phyloP scores from a whole-genome alignment of 2,797 vertebrate species.

The Tadarida brasiliensis region DNA sequence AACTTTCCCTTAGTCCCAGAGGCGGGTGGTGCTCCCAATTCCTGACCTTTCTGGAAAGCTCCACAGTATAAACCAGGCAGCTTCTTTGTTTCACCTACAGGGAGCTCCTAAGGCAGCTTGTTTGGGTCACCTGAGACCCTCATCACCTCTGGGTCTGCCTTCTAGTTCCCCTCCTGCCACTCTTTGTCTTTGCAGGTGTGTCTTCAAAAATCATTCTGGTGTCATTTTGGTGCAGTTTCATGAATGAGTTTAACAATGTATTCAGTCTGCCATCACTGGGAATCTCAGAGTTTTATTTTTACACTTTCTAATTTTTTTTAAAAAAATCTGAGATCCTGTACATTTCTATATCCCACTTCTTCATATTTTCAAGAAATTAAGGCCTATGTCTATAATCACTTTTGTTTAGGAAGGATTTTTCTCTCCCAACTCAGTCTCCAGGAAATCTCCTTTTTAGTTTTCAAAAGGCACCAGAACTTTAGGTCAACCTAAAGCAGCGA shows the following conservation, averaged over 20 bases:
- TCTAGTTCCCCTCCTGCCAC: background rate
- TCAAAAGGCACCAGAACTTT: background rate
- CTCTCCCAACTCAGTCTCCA: background rate
- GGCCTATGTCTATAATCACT: background rate
- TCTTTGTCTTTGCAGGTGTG: background rate
- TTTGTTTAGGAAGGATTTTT: background rate
- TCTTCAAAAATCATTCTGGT: background rate
- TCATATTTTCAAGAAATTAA: conserved; percentile 35
- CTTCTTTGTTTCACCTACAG: background rate
- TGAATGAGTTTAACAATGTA: background rate
- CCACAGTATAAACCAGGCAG: background rate
- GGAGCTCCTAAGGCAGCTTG: background rate
- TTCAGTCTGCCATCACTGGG: background rate
- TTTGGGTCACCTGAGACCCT: background rate
- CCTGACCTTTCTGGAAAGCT: background rate
- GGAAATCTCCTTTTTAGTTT: background rate
- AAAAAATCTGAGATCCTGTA: background rate
- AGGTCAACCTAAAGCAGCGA: background rate
- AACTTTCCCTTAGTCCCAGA: background rate
- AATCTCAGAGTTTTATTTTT: conserved; percentile 14
- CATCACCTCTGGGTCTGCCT: background rate
- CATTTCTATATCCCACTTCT: conserved; percentile 16
- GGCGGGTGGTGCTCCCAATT: background rate
- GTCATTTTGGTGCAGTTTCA: background rate
- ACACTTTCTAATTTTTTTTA: background rate